Evolutionary conservation across 2,797 vertebrate species (phyloP).

Genomic region (Protosalanx chinensis): DNA sequence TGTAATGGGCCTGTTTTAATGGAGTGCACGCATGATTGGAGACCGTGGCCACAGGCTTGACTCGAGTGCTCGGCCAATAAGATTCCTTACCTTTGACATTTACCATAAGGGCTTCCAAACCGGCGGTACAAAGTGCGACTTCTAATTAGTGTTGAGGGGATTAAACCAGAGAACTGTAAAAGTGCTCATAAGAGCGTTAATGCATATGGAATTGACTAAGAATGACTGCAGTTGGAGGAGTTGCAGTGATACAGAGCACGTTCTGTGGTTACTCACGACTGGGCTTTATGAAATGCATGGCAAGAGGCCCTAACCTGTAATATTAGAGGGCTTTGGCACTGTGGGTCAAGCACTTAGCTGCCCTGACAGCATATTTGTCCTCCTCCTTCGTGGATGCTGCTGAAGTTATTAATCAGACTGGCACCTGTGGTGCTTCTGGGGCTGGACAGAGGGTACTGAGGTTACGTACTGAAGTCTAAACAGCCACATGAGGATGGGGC

Average conservation of each 20-base stretch:
- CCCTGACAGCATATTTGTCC: conserved; percentile 16
- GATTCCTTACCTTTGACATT: conserved; percentile 55
- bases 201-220: conserved; percentile 37
- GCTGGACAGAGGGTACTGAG: background rate
- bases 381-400: background rate
- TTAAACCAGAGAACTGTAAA: conserved; percentile 30
- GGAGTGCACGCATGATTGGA: conserved; percentile 48
- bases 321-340: conserved; percentile 21
- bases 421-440: background rate
- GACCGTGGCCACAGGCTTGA: conserved; percentile 24
- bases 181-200: conserved; percentile 48
- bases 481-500: background rate
- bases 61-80: conserved; percentile 32
- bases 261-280: conserved; percentile 1
- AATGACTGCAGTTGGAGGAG: conserved; percentile 20
- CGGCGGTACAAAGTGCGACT: conserved; percentile 21
- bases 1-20: conserved; percentile 45
- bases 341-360: conserved; percentile 23
- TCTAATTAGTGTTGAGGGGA: conserved; percentile 34
- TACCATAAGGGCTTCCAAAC: conserved; percentile 34
- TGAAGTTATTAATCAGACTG: background rate
- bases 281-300: conserved; percentile 20
- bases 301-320: conserved; percentile 13
- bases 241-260: conserved; percentile 3
- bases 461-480: background rate